Base-by-base conservation (phyloP, 2,797 vertebrate species). In the Centropyge bicolor region DNA sequence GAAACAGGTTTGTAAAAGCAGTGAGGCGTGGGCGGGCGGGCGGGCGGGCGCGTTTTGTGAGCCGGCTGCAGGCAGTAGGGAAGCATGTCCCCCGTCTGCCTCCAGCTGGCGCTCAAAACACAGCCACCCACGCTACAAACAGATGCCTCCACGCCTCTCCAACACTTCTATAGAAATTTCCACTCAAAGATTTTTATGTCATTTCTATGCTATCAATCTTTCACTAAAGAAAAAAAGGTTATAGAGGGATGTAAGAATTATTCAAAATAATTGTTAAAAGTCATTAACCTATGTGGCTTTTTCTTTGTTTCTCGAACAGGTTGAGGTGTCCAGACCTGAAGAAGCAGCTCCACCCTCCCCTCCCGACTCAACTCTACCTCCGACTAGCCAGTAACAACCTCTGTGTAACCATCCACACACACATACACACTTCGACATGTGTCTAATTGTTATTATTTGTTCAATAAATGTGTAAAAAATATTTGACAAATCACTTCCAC, bases 391-490 rank as follows among this genome's bases (percentile, higher is more conserved):
- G 19, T 76, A 84, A 80, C 80, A 22, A 70, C 79, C 70, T 57
- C 55, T 31, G 73, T 3, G 41, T 84, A 70, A 72, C 62, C 81
- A 0, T 17, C 24, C 65, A 73, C 68, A 46, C 75, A 55, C 80
- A n/a, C 59, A 66, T 5, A 51, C 49, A 62, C 61, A 65, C 59
- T 24, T 38, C 22, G 7, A 55, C 70, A 57, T 72, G 59, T 81
- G 65, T 46, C 76, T 3, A 9, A 67, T 48, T 86, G 83, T 87
- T 31, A 68, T 65, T 51, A 12, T 80, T 75, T 92, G 87, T 77
- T 85, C 35, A 95, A 93, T 95, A 94, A 94, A 95, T 67, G 61
- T 72, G 43, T 85, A 65, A 65, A 82, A 70, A 70, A 9, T 16
- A 35, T 5, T 24, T 35, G 8, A 55, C 43, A 52, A 66, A 57